Evolutionary conservation across 2,797 vertebrate species (phyloP).

Genomic region (Gephyroberyx darwinii): DNA sequence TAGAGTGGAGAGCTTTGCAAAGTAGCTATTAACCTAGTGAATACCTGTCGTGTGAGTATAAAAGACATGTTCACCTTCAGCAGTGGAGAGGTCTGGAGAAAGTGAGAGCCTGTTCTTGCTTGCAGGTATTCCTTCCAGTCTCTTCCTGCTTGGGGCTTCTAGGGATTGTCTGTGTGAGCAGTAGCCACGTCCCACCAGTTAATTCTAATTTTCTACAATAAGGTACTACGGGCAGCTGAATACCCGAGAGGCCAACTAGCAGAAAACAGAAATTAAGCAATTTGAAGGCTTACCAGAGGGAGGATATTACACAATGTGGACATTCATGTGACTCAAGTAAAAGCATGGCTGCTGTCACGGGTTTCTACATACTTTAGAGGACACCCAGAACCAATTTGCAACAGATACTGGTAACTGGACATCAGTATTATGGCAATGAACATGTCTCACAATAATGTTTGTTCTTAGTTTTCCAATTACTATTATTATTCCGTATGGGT

Average conservation of each 20-base stretch:
- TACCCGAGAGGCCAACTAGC: slow-evolving; percentile 42
- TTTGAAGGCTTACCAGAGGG: slow-evolving; percentile 12
- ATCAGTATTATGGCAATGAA: neutral
- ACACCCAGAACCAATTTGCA: too few relatives aligned
- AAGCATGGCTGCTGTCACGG: slow-evolving; percentile 54
- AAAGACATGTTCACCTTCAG: slow-evolving; percentile 84
- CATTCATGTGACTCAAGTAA: slow-evolving; percentile 67
- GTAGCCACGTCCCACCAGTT: slow-evolving; percentile 71
- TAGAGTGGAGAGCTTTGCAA: slow-evolving; percentile 57
- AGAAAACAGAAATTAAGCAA: slow-evolving; percentile 52
- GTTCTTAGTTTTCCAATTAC: slow-evolving; percentile 9
- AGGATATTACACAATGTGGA: slow-evolving; percentile 67
- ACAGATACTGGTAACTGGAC: neutral
- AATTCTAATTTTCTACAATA: slow-evolving; percentile 68
- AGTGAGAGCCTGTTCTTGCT: slow-evolving; percentile 29
- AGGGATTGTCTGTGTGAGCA: slow-evolving; percentile 32
- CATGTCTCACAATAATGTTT: neutral
- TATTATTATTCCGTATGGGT: too few relatives aligned
- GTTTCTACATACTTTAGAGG: slow-evolving; percentile 25
- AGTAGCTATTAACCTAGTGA: slow-evolving; percentile 68
- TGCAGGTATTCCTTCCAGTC: slow-evolving; percentile 29
- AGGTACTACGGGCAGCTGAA: slow-evolving; percentile 54
- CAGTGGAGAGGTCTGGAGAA: slow-evolving; percentile 45
- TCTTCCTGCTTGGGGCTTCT: slow-evolving; percentile 38
- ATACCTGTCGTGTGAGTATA: slow-evolving; percentile 78